Evolutionary conservation across 2,113 vertebrate species (phyloP).

Genomic region (Microcebus griseorufus): DNA sequence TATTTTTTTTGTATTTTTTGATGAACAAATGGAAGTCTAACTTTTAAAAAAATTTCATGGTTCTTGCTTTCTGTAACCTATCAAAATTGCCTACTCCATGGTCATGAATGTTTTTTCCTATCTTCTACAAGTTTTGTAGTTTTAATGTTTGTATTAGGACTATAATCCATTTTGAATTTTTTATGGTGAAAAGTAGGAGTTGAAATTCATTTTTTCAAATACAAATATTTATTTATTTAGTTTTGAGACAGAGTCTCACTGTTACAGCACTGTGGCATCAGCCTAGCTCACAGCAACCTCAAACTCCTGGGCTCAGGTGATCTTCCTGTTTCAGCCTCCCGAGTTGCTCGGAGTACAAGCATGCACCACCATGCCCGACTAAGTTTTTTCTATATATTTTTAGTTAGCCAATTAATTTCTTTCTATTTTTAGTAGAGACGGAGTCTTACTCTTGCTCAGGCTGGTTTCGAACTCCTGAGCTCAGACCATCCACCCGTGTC

Average conservation of each 20-base stretch:
- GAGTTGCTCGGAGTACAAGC: too few species aligned
- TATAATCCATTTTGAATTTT: not conserved
- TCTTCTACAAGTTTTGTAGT: not conserved
- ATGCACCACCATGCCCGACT: too few species aligned
- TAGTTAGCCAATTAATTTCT: too few species aligned
- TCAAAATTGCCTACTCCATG: not conserved
- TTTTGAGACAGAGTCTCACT: too few species aligned
- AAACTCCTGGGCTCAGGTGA: too few species aligned
- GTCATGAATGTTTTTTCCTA: not conserved
- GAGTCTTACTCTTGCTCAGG: too few species aligned
- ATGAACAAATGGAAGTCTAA: not conserved
- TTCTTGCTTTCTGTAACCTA: not conserved
- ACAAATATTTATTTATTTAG: not conserved
- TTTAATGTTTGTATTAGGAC: not conserved
- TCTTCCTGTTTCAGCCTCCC: too few species aligned
- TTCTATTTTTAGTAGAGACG: too few species aligned
- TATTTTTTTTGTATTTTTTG: not conserved
- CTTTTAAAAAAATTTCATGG: not conserved
- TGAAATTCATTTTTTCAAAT: not conserved
- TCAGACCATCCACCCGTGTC: accelerated
- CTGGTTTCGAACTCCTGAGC: too few species aligned
- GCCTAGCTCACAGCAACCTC: too few species aligned
- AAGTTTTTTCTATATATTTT: too few species aligned
- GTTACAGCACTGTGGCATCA: too few species aligned
- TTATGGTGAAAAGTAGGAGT: not conserved